Evolutionary conservation across 1,140 invertebrate genomes (phyloP).

Genomic region (Ruditapes philippinarum): DNA sequence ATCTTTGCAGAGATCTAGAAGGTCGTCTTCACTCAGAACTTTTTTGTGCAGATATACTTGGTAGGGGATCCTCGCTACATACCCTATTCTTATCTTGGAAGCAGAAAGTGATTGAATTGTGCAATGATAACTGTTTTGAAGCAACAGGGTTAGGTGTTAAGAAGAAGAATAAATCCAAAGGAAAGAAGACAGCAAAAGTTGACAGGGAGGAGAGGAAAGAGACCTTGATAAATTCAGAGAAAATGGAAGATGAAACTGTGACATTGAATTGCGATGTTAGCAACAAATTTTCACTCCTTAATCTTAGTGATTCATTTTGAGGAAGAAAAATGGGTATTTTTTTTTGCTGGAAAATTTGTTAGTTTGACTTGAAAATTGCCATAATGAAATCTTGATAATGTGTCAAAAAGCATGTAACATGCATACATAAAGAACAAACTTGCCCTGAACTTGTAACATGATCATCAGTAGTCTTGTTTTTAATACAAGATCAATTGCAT

Average conservation of each 20-base stretch:
- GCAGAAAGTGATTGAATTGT: neutral
- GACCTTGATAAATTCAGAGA: neutral
- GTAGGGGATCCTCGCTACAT: conserved; percentile 28
- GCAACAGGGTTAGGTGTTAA: neutral
- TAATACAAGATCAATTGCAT: too few relatives aligned
- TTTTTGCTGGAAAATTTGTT: too few relatives aligned
- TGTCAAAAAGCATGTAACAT: too few relatives aligned
- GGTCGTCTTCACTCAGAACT: conserved; percentile 19
- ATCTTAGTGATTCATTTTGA: neutral
- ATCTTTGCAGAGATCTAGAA: conserved; percentile 44
- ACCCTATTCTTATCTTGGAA: conserved; percentile 18
- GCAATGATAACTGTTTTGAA: neutral
- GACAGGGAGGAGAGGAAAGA: neutral
- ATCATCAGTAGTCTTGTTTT: too few relatives aligned
- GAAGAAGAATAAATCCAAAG: neutral
- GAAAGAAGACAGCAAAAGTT: neutral
- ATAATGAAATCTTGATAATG: too few relatives aligned
- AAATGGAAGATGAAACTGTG: neutral
- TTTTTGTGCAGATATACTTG: conserved; percentile 31
- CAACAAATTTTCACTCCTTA: conserved; percentile 56
- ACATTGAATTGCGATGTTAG: conserved; percentile 51
- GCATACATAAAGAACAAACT: too few relatives aligned
- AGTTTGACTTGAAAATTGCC: too few relatives aligned
- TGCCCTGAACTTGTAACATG: too few relatives aligned
- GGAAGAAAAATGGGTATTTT: neutral